phyloP scores from a whole-genome alignment of 23 tunicate genomes.

The Trididemnum nubilum region DNA sequence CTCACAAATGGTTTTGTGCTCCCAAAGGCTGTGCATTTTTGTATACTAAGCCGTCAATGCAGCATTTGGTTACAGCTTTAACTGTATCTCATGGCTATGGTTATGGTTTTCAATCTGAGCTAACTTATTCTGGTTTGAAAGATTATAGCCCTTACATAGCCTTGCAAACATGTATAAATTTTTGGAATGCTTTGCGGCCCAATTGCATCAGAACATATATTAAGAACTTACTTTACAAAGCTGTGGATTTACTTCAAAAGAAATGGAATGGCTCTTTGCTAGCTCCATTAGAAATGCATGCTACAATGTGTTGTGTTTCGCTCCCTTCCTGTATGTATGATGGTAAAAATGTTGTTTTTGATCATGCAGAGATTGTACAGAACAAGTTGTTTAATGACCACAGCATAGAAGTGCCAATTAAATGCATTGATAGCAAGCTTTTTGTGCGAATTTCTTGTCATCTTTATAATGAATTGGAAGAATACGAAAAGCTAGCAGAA shows the following conservation, averaged over 20 bases:
- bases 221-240: constrained; percentile 29
- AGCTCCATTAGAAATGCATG: constrained; percentile 72
- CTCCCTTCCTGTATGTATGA: constrained; percentile 54
- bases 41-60: constrained; percentile 67
- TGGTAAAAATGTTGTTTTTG: constrained; percentile 36
- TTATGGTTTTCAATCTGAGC: constrained; percentile 81
- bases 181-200: constrained; percentile 69
- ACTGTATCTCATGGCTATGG: constrained; percentile 83
- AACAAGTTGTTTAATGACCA: constrained; percentile 58
- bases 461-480: constrained; percentile 63
- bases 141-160: constrained; percentile 71
- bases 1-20: constrained; percentile 91
- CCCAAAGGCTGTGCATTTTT: constrained; percentile 86
- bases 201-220: constrained; percentile 38
- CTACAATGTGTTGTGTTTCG: constrained; percentile 74
- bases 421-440: constrained; percentile 51
- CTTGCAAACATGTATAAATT: constrained; percentile 50
- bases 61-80: constrained; percentile 41
- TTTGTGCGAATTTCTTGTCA: constrained; percentile 76
- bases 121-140: constrained; percentile 62
- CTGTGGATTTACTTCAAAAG: constrained; percentile 33
- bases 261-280: constrained; percentile 55
- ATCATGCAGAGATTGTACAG: constrained; percentile 73
- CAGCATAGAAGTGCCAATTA: constrained; percentile 83
- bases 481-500: constrained; percentile 55